Base-by-base conservation (phyloP, 2,797 vertebrate genomes). In the Helostoma temminkii region DNA sequence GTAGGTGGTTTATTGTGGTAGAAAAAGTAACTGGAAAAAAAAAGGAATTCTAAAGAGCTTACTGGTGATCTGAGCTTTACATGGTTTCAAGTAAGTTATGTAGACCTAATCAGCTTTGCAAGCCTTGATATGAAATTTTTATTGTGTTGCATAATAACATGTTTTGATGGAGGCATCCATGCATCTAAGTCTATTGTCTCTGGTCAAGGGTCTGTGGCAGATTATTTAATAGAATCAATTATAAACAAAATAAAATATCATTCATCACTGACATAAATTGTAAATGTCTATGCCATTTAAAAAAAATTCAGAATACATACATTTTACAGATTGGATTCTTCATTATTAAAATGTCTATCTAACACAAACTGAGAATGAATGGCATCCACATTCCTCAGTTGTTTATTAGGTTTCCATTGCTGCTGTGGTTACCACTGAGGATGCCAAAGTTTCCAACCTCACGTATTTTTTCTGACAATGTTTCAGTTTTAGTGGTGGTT, bases 1-100 rank as follows among this genome's bases (percentile, higher is more conserved):
- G 80, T 62, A 80, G 82, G 79, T 85, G 85, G 83, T 83, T 70
- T 69, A 26, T 66, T 61, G 69, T 26, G 34, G 14, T 57, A 8
- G 24, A 49, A 61, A 49, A 48, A 74, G 6, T 55, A 50, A 36
- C 37, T 8, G 48, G 8, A 63, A n/a, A 22, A 54, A 48, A 42
- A 39, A 48, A 52, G 49, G 8, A 55, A 32, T 49, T 52, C 12
- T 41, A 25, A 63, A 73, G 5, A 46, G 47, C 61, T 82, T 57
- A 75, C 1, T 16, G 41, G 19, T 48, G 25, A 71, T 63, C 50
- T 45, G 21, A 71, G 50, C 10, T 76, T 64, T 63, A 64, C 9
- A 43, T 36, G 14, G 2, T 46, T 71, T 34, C 21, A 66, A 66
- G 18, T 28, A 43, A 72, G 28, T 65, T 63, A 18, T 41, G 16